Evolutionary conservation across 2,797 vertebrate species (phyloP).

Genomic region (Podargus strigoides): DNA sequence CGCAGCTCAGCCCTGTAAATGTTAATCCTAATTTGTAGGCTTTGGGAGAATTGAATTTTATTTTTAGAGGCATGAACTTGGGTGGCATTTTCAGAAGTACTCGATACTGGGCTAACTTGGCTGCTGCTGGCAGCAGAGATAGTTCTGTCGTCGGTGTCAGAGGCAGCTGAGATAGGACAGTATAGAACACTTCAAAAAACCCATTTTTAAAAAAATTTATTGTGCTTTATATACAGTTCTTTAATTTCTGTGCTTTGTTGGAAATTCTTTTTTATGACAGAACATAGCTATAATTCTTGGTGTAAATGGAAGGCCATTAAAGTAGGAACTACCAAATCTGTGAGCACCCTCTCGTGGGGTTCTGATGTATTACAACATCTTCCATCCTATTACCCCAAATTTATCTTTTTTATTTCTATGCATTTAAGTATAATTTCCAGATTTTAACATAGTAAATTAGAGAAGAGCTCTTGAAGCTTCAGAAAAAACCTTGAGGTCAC

Average conservation of each 20-base stretch:
- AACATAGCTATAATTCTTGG: neutral
- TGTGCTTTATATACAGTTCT: accelerated
- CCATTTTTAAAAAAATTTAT: accelerated
- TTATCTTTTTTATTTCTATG: neutral
- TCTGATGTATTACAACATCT: neutral
- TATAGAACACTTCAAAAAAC: neutral
- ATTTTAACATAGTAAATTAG: neutral
- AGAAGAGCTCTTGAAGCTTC: neutral
- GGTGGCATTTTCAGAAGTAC: neutral
- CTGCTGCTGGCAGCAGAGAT: accelerated
- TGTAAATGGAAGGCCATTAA: neutral
- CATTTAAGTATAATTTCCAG: neutral
- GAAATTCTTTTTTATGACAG: neutral
- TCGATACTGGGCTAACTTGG: neutral
- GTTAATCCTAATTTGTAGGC: accelerated
- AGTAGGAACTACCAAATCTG: neutral
- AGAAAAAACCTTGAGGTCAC: neutral
- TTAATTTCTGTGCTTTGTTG: neutral
- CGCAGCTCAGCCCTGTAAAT: accelerated
- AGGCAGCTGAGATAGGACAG: neutral
- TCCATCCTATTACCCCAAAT: neutral
- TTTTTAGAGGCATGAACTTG: neutral
- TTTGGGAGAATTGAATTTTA: neutral
- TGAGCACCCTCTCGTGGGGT: constrained; percentile 44
- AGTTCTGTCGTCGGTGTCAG: neutral